These are phyloP conservation scores for Megalops atlanticus DNA, from an alignment of 2,113 vertebrate species.

Conservation along the genomic window DNA sequence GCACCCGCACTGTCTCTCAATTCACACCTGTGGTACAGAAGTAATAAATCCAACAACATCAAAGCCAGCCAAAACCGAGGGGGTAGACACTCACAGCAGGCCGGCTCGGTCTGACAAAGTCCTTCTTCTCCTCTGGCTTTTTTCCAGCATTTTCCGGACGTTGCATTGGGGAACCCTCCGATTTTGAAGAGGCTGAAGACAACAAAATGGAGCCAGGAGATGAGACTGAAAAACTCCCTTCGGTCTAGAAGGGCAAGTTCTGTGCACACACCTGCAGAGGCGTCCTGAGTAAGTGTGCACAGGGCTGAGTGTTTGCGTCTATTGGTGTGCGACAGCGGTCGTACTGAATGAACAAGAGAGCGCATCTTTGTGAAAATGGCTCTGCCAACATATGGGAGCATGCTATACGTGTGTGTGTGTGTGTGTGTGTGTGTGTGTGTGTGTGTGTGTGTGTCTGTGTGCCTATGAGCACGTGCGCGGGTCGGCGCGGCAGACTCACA, in stretches of 20 bases:
- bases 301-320: neutral
- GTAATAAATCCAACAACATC: neutral
- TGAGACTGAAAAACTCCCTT: neutral
- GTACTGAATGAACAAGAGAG: conserved; percentile 9
- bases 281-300: neutral
- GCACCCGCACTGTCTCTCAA: neutral
- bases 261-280: too few species aligned
- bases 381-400: too few species aligned
- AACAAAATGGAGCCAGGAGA: conserved; percentile 21
- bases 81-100: conserved; percentile 80
- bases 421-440: neutral
- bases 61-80: neutral
- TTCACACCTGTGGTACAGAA: neutral
- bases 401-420: neutral
- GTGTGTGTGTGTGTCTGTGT: neutral
- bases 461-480: too few species aligned
- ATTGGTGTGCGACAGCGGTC: neutral
- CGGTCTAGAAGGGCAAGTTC: neutral
- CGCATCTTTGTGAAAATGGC: too few species aligned
- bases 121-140: conserved; percentile 90
- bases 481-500: conserved; percentile 72
- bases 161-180: conserved; percentile 88
- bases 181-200: conserved; percentile 88
- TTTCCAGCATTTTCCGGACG: conserved; percentile 83
- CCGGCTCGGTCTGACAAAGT: conserved; percentile 81